These are phyloP conservation scores for Nemapogon koenigi DNA, from an alignment of 2,888 invertebrate species.

Conservation along the genomic window DNA sequence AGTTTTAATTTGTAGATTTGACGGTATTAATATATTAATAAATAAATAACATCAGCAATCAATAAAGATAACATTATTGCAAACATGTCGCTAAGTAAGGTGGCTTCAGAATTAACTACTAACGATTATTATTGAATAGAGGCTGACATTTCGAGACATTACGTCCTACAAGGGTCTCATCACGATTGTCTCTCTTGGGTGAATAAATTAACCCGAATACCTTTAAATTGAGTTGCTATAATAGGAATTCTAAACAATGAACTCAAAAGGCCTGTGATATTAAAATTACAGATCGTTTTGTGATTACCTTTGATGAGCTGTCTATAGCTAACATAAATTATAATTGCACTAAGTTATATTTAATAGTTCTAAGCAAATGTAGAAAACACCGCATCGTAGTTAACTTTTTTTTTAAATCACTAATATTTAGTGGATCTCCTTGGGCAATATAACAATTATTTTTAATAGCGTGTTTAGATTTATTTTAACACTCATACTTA, in stretches of 20 bases:
- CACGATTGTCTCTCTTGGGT: constrained; percentile 21
- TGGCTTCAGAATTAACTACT: background rate
- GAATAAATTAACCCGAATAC: constrained; percentile 22
- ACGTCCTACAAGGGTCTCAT: constrained; percentile 16
- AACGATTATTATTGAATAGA: background rate
- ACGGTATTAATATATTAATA: too few relatives aligned
- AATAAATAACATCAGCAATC: too few relatives aligned
- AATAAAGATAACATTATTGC: too few relatives aligned
- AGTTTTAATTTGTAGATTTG: too few relatives aligned
- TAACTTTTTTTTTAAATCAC: too few relatives aligned
- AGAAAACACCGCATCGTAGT: too few relatives aligned
- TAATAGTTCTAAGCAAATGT: background rate
- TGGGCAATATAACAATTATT: too few relatives aligned
- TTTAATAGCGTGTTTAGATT: too few relatives aligned
- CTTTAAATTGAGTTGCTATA: constrained; percentile 20
- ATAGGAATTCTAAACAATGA: constrained; percentile 14
- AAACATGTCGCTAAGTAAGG: too few relatives aligned
- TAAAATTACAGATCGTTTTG: background rate
- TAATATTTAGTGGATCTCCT: too few relatives aligned
- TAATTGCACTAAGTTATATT: background rate
- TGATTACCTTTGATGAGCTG: background rate
- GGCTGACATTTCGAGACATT: constrained; percentile 17
- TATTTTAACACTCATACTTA: too few relatives aligned
- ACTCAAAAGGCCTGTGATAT: background rate
- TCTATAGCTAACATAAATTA: background rate